Evolutionary conservation across 2,888 invertebrate species (phyloP), one percentile per base, ranked within the genome.

Genomic region (Cephonodes hylas): DNA sequence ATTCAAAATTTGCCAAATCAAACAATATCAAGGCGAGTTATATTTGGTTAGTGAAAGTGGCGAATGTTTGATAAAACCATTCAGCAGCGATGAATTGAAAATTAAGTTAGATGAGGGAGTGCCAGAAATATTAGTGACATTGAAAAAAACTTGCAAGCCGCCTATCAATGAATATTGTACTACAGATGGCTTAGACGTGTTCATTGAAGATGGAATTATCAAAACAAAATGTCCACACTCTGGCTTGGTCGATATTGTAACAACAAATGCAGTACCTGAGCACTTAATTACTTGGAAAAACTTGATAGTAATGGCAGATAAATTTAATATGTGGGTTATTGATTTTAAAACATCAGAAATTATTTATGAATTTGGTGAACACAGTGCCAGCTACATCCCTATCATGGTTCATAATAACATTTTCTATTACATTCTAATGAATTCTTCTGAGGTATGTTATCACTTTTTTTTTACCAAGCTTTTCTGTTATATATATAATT

Each of bases 31-130:
- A 0, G 68, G 73, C 7, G 73, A 71, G 15, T 65, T 91, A 44
- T 66, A 79, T 64, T 73, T 92, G 31, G 68, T 83, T 13, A 91
- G 85, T 73, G 85, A 88, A 73, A 81, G 85, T 76, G 86, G 87
- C 18, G 90, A 91, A 68, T 75, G 72, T 7, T 80, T 88, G 42
- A 46, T 64, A 15, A 65, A 69, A 25, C 77, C 85, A 20, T 74
- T 74, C 46, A 71, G 66, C 22, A 62, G 68, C 20, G 68, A 79
- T 58, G 80, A 85, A 34, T 61, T 91, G 27, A 60, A 67, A 42
- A 62, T 71, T 46, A 76, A 79, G 66, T 71, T 88, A 42, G 62
- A 63, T 23, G 73, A 77, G 56, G 77, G 75, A 44, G 53, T 68
- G 53, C 61, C 64, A 57, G 79, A 84, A 63, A 38, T 85, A 18